These are phyloP conservation scores for Tragelaphus buxtoni DNA, from an alignment of 2,113 vertebrate species.

Conservation along the genomic window DNA sequence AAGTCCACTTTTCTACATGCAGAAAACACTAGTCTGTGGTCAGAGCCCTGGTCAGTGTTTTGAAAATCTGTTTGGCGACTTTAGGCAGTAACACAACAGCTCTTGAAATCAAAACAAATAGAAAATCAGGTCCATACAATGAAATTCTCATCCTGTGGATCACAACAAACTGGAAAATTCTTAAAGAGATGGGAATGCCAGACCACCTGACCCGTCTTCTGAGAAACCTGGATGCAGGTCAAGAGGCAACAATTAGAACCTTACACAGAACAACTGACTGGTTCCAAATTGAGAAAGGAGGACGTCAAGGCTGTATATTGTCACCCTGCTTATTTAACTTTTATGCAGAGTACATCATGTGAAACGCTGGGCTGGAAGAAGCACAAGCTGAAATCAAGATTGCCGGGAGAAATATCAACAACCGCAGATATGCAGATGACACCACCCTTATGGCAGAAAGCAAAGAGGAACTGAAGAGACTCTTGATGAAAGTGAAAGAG, in stretches of 20 bases:
- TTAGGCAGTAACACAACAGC: not conserved
- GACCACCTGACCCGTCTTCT: not conserved
- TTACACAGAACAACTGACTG: not conserved
- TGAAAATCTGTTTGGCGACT: not conserved
- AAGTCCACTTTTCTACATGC: not conserved
- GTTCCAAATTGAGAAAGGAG: not conserved
- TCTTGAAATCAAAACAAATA: slow-evolving; percentile 22
- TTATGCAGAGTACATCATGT: not conserved
- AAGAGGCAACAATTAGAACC: not conserved
- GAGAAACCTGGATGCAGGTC: not conserved
- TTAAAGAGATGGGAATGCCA: not conserved
- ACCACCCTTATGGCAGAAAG: not conserved
- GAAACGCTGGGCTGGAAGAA: not conserved
- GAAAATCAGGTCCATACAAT: not conserved
- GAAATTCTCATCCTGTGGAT: slow-evolving; percentile 1
- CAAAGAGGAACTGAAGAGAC: not conserved
- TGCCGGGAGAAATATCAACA: not conserved
- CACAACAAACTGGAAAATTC: not conserved
- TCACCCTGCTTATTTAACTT: not conserved
- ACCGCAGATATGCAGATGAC: not conserved
- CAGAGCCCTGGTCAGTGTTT: not conserved
- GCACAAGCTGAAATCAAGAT: not conserved
- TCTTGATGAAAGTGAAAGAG: not conserved
- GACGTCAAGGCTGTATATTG: not conserved
- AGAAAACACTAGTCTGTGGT: not conserved